These are phyloP conservation scores for Cyprinella venusta DNA, from an alignment of 2,797 vertebrate species.

Conservation along the genomic window DNA sequence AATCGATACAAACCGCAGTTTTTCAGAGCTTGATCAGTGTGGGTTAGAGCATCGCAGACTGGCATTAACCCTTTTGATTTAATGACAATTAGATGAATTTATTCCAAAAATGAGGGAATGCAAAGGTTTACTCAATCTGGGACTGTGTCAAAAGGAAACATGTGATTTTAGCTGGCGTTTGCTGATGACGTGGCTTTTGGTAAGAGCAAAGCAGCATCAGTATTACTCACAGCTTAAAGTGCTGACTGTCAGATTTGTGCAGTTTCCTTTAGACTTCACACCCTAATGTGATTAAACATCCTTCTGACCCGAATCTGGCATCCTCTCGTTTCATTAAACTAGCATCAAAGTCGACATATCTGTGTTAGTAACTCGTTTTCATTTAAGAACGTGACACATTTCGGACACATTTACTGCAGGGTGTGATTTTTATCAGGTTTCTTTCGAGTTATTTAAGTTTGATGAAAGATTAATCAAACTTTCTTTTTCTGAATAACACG, in stretches of 20 bases:
- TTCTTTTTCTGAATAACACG: background rate
- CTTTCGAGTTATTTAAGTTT: background rate
- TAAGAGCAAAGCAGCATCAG: conserved; percentile 47
- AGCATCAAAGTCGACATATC: background rate
- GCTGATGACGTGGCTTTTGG: conserved; percentile 57
- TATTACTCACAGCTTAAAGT: conserved; percentile 70
- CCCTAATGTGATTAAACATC: background rate
- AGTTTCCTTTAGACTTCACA: conserved; percentile 59
- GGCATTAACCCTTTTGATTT: background rate
- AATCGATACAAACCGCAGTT: background rate
- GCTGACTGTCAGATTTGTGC: conserved; percentile 66
- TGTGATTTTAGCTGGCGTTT: conserved; percentile 48
- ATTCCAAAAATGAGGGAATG: background rate
- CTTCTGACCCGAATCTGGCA: conserved; percentile 14
- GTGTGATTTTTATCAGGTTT: background rate
- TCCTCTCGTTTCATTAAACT: background rate
- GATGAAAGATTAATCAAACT: background rate
- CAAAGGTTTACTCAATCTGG: conserved; percentile 53
- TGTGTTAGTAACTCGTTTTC: background rate
- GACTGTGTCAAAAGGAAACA: conserved; percentile 35
- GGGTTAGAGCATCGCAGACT: background rate
- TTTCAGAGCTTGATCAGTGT: background rate
- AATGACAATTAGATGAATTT: background rate
- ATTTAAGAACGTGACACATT: background rate
- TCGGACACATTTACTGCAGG: background rate